A percentile compares a stretch with the other conserved stretches of the same genome.
phyloP scores from a whole-genome alignment of 2,888 invertebrate species.

The Morinoia aosen region DNA sequence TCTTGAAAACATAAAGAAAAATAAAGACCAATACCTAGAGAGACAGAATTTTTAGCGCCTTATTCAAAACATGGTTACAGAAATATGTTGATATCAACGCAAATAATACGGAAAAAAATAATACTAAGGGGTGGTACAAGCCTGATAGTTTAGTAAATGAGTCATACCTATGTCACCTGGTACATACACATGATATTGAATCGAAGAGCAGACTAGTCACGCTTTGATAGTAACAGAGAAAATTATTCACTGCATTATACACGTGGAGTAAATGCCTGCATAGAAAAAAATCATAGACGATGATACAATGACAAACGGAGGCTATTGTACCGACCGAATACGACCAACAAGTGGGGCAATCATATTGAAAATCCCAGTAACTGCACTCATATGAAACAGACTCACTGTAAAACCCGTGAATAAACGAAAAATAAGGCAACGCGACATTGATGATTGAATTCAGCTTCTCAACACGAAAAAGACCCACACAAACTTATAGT shows the following conservation, averaged over 20 bases:
- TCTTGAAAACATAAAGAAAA: not conserved
- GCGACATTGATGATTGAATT: too few species aligned
- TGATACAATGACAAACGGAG: not conserved
- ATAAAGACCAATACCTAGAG: not conserved
- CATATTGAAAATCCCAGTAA: too few species aligned
- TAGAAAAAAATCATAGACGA: not conserved
- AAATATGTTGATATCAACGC: not conserved
- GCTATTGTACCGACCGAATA: too few species aligned
- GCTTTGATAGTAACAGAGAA: not conserved
- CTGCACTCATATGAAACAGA: too few species aligned
- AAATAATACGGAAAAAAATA: not conserved
- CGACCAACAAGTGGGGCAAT: too few species aligned
- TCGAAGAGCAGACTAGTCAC: not conserved
- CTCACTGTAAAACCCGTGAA: too few species aligned
- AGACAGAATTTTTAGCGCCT: not conserved
- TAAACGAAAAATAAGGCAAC: too few species aligned
- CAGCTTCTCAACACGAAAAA: too few species aligned
- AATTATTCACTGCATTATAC: not conserved
- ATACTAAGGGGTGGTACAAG: not conserved
- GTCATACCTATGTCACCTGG: not conserved
- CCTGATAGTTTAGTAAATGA: not conserved
- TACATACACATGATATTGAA: not conserved
- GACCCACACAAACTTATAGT: too few species aligned
- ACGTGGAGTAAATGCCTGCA: not conserved
- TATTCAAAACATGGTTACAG: not conserved